phyloP scores from a whole-genome alignment of 2,797 vertebrate genomes.

The Staurois parvus region DNA sequence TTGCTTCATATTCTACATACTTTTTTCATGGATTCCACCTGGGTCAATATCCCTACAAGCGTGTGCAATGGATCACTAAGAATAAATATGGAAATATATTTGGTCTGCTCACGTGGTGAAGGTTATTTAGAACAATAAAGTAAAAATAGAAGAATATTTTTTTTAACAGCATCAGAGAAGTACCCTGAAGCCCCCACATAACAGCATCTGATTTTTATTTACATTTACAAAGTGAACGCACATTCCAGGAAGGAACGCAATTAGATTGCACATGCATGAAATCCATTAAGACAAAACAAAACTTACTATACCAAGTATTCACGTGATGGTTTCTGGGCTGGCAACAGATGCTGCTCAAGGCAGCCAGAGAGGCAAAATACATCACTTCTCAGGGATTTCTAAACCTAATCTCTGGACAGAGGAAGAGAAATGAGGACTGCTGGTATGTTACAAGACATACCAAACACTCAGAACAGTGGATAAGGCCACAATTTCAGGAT shows the following conservation, averaged over 20 bases:
- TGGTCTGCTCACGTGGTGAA: background rate
- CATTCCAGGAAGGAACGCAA: conserved; percentile 48
- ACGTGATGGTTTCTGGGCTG: background rate
- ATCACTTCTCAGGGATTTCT: conserved; percentile 13
- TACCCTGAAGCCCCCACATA: conserved; percentile 8
- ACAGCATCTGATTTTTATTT: conserved; percentile 54
- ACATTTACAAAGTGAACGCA: conserved; percentile 4
- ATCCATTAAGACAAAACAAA: conserved; percentile 26
- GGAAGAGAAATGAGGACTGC: background rate
- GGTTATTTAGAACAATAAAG: background rate
- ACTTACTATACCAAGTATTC: conserved; percentile 2
- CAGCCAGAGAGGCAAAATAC: background rate
- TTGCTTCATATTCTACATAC: too few species aligned
- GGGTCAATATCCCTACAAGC: too few species aligned
- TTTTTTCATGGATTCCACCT: too few species aligned
- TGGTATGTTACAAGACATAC: background rate
- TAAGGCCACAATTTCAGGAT: background rate
- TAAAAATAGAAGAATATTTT: background rate
- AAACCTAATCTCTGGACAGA: background rate
- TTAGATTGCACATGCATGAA: conserved; percentile 29
- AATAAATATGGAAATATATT: background rate
- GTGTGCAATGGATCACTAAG: too few species aligned
- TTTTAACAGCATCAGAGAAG: background rate
- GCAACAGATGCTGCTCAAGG: background rate
- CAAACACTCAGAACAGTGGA: background rate